Conservation (phyloP, 64 coral and sea anemone species). For the Stylophora pistillata region DNA sequence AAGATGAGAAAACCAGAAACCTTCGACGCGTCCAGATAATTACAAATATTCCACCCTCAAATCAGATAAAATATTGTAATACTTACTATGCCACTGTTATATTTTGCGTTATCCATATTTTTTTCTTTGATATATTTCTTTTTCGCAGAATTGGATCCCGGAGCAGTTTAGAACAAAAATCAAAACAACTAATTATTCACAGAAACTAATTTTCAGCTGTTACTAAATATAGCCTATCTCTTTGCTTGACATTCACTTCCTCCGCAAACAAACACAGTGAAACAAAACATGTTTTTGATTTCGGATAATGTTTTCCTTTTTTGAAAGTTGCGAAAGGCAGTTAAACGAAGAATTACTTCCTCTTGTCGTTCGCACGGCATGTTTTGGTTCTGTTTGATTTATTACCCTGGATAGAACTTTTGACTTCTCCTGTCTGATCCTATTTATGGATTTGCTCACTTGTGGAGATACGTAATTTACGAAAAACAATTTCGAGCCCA, state of each 20-base stretch:
- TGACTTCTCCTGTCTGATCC: neutral
- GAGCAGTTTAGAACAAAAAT: neutral
- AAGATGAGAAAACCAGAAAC: too few species aligned
- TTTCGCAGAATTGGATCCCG: neutral
- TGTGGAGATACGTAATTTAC: too few species aligned
- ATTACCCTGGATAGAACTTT: neutral
- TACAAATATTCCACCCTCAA: too few species aligned
- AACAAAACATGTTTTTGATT: neutral
- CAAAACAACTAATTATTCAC: neutral
- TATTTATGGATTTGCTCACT: too few species aligned
- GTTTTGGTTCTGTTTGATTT: neutral
- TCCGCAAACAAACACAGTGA: neutral
- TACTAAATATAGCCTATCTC: neutral
- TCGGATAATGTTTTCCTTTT: neutral
- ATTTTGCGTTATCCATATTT: too few species aligned
- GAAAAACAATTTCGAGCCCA: too few species aligned
- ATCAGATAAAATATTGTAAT: too few species aligned
- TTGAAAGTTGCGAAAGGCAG: neutral
- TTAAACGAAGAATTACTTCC: neutral
- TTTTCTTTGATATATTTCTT: neutral
- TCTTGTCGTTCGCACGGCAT: neutral
- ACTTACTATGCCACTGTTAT: too few species aligned
- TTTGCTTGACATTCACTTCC: neutral
- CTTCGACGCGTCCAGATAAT: too few species aligned
- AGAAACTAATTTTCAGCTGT: neutral